Base-by-base conservation (phyloP, 2,797 vertebrate species). In the Sebastes itinus region DNA sequence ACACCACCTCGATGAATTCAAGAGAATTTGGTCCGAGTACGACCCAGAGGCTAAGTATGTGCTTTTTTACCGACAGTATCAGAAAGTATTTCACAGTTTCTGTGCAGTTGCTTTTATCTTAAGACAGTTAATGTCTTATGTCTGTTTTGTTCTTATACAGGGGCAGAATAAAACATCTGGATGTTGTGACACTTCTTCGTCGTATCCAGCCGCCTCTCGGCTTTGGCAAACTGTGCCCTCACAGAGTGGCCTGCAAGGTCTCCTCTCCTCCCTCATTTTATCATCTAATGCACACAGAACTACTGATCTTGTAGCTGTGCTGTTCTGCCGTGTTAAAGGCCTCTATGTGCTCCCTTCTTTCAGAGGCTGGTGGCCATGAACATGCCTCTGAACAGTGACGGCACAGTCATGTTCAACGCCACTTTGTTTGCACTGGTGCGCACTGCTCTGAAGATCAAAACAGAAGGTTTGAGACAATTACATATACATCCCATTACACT, bases 21-120 rank as follows among this genome's bases (percentile, higher is more conserved):
- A 99, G 94, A 97, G 99, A 86, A 99, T 99, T 92, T 99, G 99
- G 99, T 99, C 98, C n/a, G 99, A 99, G 91, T 99, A 99, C 1
- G 99, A 99, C 89, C 98, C 98, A 6, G 99, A 99, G 89, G 99
- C 99, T 61, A 99, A 99, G 99, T 99, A 96, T 93, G 98, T 94
- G 63, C 64, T 74, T 73, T 70, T 18, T 64, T 28, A n/a, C 18
- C 14, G 8, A 2, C 10, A 59, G 14, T 13, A 49, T 72, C 18
- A 2, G 1, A 58, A 42, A 32, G 49, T 23, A 23, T 61, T 63
- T 20, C 4, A 38, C 13, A 18, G 77, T 52, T 67, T 58, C 23
- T 70, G 23, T 82, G 13, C 4, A 38, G 14, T 8, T 0, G 6
- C 69, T 30, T 67, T 0, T 18, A 0, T 18, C 5, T 59, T n/a